Percentiles rank a stretch among this genome's conserved stretches.
Conservation (phyloP, 2,888 invertebrate genomes). For the Drosophila rubida region DNA sequence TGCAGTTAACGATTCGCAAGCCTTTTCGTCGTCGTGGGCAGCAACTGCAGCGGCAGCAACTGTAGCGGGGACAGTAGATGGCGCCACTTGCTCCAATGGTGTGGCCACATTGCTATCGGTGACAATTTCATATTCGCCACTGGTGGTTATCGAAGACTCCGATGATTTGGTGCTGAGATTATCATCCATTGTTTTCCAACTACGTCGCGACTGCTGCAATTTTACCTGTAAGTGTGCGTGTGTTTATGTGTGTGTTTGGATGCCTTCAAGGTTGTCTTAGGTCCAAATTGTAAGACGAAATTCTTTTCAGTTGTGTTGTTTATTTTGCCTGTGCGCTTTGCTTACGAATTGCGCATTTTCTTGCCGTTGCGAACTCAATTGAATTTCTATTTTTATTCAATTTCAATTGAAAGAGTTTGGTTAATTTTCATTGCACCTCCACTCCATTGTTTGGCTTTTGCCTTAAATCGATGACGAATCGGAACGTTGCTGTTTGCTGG, state of each 20-base stretch:
- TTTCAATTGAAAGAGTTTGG: constrained; percentile 50
- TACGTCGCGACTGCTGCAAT: neutral
- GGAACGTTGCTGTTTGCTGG: constrained; percentile 48
- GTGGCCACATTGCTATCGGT: constrained; percentile 85
- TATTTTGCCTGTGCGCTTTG: constrained; percentile 29
- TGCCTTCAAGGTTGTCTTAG: constrained; percentile 61
- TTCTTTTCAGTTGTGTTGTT: constrained; percentile 12
- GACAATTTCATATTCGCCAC: constrained; percentile 90
- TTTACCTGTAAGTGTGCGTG: constrained; percentile 12
- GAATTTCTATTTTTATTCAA: constrained; percentile 41
- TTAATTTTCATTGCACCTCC: constrained; percentile 67
- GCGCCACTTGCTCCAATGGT: constrained; percentile 73
- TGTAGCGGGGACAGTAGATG: constrained; percentile 1
- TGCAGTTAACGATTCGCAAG: constrained; percentile 51
- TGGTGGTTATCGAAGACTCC: constrained; percentile 89
- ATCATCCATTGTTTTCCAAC: constrained; percentile 86
- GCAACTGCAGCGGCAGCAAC: constrained; percentile 17
- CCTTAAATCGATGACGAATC: constrained; percentile 83
- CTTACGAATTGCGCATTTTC: constrained; percentile 66
- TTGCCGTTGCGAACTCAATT: constrained; percentile 18
- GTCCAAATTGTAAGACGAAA: constrained; percentile 30
- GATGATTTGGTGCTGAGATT: constrained; percentile 88
- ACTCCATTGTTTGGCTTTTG: constrained; percentile 70
- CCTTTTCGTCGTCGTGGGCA: constrained; percentile 44
- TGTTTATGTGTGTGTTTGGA: constrained; percentile 15